Evolutionary conservation across 2,797 vertebrate species (phyloP).

Genomic region (Onychomys torridus): DNA sequence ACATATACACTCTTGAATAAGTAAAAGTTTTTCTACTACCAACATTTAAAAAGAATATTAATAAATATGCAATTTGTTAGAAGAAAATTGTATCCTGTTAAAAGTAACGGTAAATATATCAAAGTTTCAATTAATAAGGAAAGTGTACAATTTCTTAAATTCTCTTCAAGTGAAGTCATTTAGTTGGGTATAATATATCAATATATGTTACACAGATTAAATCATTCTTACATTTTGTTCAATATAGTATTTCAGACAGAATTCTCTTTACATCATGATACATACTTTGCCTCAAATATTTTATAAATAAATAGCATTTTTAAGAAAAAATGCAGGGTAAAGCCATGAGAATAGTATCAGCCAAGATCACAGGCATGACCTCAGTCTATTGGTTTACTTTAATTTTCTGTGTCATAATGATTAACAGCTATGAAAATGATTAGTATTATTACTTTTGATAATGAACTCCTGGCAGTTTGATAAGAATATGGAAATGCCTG

Average conservation of each 20-base stretch:
- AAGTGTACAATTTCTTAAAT: background rate
- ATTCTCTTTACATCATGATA: background rate
- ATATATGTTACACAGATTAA: background rate
- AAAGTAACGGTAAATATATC: background rate
- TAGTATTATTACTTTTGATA: conserved; percentile 68
- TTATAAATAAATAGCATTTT: background rate
- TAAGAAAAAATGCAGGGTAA: background rate
- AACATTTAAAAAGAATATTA: background rate
- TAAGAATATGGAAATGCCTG: conserved; percentile 73
- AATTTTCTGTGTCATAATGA: conserved; percentile 30
- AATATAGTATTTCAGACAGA: background rate
- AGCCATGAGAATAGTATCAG: background rate
- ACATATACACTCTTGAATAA: background rate
- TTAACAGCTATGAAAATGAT: conserved; percentile 67
- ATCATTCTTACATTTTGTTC: background rate
- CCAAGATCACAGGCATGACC: conserved; percentile 36
- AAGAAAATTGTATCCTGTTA: background rate
- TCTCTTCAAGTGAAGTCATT: background rate
- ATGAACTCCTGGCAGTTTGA: conserved; percentile 61
- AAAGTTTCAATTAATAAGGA: background rate
- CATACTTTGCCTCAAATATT: background rate
- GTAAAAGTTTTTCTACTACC: background rate
- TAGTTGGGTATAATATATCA: background rate
- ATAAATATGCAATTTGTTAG: background rate
- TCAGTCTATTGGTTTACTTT: conserved; percentile 48